Conservation (phyloP, 1,140 invertebrate genomes). For the Apis florea region DNA sequence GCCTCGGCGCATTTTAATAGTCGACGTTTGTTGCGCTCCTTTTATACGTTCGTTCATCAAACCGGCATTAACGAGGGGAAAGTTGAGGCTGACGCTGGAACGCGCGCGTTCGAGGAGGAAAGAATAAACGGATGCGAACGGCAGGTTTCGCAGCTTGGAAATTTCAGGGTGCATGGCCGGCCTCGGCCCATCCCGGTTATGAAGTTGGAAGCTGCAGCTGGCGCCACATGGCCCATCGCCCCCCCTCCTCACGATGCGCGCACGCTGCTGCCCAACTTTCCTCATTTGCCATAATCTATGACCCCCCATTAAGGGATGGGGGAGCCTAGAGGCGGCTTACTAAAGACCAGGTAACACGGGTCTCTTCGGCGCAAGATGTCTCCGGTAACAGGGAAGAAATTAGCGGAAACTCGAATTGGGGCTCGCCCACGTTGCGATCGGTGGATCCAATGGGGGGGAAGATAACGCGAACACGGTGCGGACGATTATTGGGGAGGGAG, state of each 20-base stretch:
- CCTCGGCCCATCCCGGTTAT: conserved; percentile 63
- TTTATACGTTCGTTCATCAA: conserved; percentile 48
- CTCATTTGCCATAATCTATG: conserved; percentile 77
- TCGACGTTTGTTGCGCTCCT: conserved; percentile 39
- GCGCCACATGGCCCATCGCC: conserved; percentile 69
- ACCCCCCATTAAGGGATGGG: conserved; percentile 70
- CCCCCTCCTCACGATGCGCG: conserved; percentile 11
- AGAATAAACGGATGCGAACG: conserved; percentile 33
- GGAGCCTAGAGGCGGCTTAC: conserved; percentile 60
- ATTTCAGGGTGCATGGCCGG: conserved; percentile 58
- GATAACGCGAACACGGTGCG: not conserved
- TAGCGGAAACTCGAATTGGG: conserved; percentile 61
- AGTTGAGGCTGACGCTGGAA: conserved; percentile 22
- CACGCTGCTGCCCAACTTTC: conserved; percentile 67
- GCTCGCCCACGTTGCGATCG: conserved; percentile 36
- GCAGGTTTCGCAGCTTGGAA: conserved; percentile 44
- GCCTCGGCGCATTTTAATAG: not conserved
- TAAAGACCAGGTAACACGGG: conserved; percentile 68
- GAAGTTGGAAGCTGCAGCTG: conserved; percentile 70
- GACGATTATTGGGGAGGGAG: not conserved
- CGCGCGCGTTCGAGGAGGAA: not conserved
- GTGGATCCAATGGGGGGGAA: not conserved
- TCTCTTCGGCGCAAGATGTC: conserved; percentile 68
- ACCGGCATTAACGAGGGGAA: conserved; percentile 54
- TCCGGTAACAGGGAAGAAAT: conserved; percentile 69